Conservation (phyloP, 1,140 invertebrate species). For the Ostrea edulis region DNA sequence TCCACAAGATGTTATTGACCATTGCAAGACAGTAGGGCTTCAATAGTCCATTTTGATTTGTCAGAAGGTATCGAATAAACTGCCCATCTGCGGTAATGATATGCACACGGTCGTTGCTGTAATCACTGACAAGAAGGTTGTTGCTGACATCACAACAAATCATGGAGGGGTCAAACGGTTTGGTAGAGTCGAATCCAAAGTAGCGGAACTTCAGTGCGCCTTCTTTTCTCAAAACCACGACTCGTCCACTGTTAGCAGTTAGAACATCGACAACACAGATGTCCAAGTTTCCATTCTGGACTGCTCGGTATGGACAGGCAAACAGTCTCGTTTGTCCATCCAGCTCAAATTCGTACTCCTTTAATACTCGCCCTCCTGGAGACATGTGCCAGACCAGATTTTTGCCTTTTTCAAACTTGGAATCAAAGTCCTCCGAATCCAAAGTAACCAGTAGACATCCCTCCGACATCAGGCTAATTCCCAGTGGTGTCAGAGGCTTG, state of each 20-base stretch:
- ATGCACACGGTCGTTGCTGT: constrained; percentile 11
- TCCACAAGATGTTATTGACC: constrained; percentile 17
- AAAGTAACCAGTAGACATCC: constrained; percentile 19
- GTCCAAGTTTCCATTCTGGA: constrained; percentile 18
- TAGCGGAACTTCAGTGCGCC: constrained; percentile 17
- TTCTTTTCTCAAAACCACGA: constrained; percentile 20
- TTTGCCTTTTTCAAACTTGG: neutral
- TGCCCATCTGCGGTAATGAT: constrained; percentile 30
- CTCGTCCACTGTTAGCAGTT: constrained; percentile 3
- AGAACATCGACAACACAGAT: constrained; percentile 23
- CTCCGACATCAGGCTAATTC: neutral
- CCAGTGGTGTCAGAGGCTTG: neutral
- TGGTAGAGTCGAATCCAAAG: neutral
- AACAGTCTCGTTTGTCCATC: constrained; percentile 8
- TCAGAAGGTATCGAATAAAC: constrained; percentile 31
- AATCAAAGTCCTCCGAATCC: neutral
- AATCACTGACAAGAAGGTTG: constrained; percentile 18
- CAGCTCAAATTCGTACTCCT: constrained; percentile 7
- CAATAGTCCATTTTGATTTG: constrained; percentile 4
- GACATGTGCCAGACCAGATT: constrained; percentile 33
- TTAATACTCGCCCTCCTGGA: neutral
- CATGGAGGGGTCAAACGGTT: neutral
- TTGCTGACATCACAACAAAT: constrained; percentile 15
- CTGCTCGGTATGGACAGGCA: neutral
- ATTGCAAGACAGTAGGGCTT: constrained; percentile 22